Evolutionary conservation across 2,797 vertebrate genomes (phyloP).

Genomic region (Enteromius paludinosus): DNA sequence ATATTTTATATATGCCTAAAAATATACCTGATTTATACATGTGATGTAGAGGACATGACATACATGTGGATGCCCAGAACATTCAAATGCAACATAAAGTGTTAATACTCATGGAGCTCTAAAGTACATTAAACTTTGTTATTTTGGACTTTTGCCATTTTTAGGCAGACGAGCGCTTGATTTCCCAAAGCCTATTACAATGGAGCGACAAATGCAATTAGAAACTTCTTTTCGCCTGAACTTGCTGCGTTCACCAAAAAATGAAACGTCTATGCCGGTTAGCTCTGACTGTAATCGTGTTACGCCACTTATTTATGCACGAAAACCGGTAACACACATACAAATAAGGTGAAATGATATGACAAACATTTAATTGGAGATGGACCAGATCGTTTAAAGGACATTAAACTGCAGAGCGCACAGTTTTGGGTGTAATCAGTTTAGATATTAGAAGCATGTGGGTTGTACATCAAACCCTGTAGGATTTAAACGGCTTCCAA

Average conservation of each 20-base stretch:
- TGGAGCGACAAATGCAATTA: constrained; percentile 57
- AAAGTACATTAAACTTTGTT: constrained; percentile 55
- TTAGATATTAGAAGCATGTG: constrained; percentile 59
- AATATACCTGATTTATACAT: neutral
- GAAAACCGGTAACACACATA: neutral
- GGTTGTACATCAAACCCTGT: constrained; percentile 78
- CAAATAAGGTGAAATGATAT: constrained; percentile 1
- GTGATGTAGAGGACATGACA: neutral
- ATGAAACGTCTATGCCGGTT: constrained; percentile 11
- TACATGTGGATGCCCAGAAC: neutral
- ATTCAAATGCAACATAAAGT: neutral
- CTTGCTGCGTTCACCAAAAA: constrained; percentile 17
- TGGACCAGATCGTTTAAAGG: constrained; percentile 19
- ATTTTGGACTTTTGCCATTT: constrained; percentile 68
- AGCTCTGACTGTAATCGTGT: constrained; percentile 19
- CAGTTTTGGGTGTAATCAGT: constrained; percentile 39
- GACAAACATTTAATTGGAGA: constrained; percentile 41
- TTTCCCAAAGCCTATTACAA: constrained; percentile 66
- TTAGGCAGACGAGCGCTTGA: constrained; percentile 65
- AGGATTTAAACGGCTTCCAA: constrained; percentile 78
- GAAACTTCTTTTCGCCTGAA: constrained; percentile 42
- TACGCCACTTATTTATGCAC: constrained; percentile 26
- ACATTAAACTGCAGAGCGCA: constrained; percentile 26
- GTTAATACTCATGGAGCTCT: neutral
- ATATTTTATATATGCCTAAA: too few relatives aligned